Conservation (phyloP, 1,140 invertebrate species). For the Oscheius sp. region DNA sequence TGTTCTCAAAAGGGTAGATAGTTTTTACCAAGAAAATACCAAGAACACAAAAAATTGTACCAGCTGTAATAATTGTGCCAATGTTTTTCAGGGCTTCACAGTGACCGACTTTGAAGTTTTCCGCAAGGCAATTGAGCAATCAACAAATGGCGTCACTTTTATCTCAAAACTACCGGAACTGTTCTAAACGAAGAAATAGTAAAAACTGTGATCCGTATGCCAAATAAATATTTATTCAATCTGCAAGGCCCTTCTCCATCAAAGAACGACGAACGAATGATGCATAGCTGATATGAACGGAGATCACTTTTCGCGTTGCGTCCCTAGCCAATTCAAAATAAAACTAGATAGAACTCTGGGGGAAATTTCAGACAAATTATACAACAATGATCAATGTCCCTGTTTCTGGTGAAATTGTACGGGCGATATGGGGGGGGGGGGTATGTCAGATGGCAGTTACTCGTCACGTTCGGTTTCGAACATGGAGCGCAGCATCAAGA, state of each 20-base stretch:
- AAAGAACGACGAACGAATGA: not conserved
- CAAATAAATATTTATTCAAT: constrained; percentile 1
- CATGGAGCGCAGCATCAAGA: constrained; percentile 35
- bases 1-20: no score
- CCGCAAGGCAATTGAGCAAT: not conserved
- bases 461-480: constrained; percentile 24
- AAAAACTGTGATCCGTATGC: no score
- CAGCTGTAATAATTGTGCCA: no score
- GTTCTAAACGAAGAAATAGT: not conserved
- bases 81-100: not conserved
- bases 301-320: not conserved
- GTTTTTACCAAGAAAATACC: no score
- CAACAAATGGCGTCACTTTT: not conserved
- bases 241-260: not conserved
- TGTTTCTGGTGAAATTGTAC: no score
- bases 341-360: not conserved
- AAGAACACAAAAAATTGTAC: not conserved
- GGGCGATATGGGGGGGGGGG: not conserved
- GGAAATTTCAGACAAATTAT: not conserved
- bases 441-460: not conserved
- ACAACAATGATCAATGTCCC: no score
- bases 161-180: not conserved
- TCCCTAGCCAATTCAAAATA: not conserved
- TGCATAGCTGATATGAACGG: not conserved
- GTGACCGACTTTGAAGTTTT: not conserved